Base-by-base conservation (phyloP, 2,888 invertebrate species). In the Sphecodes monilicornis region DNA sequence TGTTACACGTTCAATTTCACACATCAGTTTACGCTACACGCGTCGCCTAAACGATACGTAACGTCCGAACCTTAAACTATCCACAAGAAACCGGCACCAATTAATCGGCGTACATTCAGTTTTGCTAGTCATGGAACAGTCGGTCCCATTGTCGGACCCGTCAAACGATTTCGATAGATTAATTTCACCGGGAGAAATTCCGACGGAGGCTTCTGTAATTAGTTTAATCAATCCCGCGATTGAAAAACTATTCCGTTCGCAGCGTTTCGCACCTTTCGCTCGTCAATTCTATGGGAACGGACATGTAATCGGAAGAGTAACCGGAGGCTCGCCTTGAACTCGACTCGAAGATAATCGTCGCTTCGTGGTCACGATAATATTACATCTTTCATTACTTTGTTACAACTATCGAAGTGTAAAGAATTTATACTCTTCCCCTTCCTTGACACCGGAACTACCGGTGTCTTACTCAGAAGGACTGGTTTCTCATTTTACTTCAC, bases 261-360 rank as follows among this genome's bases (percentile, higher is more conserved):
- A 6, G 57, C 26, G 26, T 57, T 64, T 64, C 64, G 32, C 29
- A 32, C 64, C 64, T 64, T 64, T 64, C 64, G 32, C 64, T 29
- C 64, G 71, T 18, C 46, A 5, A 41, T 32, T 13, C 46, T 0
- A 29, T 18, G 32, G 26, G 18, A 29, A 32, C 43, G 39, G 41
- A 69, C 41, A 26, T 26, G 41, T 41, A 41, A 76, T 76, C 84
- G 71, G 64, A 76, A 85, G 79, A 68, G 80, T 71, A 82, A 77
- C 69, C 73, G n/a, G 69, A 73, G 64, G 80, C 82, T 89, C 80
- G 82, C 89, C 85, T 88, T 89, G 89, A 89, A 89, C 89, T 89
- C 89, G 89, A 87, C 85, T 46, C 76, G 46, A 18, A 66, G 66
- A 81, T 76, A 71, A 54, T 54, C 78, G 29, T 13, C 32, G 54